Evolutionary conservation across 2,113 vertebrate species (phyloP), one percentile per base, ranked within the genome.

Genomic region (Cheirogaleus medius): DNA sequence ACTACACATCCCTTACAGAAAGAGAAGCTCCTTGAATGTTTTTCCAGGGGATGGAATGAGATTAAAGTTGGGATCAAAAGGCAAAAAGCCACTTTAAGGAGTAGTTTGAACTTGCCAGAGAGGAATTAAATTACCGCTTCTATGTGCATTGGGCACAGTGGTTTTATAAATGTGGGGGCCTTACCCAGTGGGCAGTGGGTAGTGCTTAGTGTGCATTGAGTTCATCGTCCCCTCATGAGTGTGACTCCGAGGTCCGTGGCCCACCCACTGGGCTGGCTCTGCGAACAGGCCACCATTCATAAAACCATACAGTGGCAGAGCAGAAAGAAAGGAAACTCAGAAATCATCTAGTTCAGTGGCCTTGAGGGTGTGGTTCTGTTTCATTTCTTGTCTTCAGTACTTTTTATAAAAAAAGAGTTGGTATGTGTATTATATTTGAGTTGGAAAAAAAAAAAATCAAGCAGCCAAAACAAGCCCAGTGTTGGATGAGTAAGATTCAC

Each of bases 281-380:
- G 77, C 44, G 34, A 86, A 89, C 71, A 95, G 87, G 60, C 78
- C 47, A 0, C 91, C 27, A 60, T 82, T 94, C 93, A 44, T 89
- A 78, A 82, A 91, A 39, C 42, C 8, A 8, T 6, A 56, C 42
- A 37, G 14, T 25, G 25, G 44, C 69, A 34, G 52, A 47, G 69
- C 63, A 39, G 87, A 78, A 73, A 73, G 69, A 17, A 29, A 49
- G 27, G 18, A 29, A 54, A 21, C 68, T 44, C 83, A 54, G 60
- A 25, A 60, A 42, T 73, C 42, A 21, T 32, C 69, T 63, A 39
- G 49, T 44, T 8, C 13, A 8, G 8, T 60, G 42, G 58, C 34
- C 42, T 64, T 17, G 1, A 91, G n/a, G 37, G 34, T 80, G 1
- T 64, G n/a, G 25, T 69, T 87, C 91, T n/a, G 0, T 63, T 85